Evolutionary conservation across 2,113 vertebrate species (phyloP).

Genomic region (Chroicocephalus ridibundus): DNA sequence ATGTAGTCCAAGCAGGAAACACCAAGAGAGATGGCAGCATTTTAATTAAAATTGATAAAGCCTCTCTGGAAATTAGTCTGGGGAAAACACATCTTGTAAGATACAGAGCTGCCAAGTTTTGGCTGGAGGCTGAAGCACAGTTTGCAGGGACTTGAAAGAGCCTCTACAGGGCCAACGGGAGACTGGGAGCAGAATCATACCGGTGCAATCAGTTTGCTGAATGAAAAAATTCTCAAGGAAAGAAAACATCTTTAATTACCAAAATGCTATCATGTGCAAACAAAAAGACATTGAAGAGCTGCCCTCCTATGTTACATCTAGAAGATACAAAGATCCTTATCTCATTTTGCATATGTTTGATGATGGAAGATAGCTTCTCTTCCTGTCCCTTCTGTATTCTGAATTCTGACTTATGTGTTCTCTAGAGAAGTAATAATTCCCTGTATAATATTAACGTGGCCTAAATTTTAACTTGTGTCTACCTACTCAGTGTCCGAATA

Average conservation of each 20-base stretch:
- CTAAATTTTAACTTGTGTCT: neutral
- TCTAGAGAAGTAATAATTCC: neutral
- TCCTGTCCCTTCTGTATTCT: neutral
- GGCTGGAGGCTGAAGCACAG: constrained; percentile 29
- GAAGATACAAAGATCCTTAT: constrained; percentile 14
- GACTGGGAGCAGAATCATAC: constrained; percentile 2
- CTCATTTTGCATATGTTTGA: constrained; percentile 1
- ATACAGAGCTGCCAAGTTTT: constrained; percentile 51
- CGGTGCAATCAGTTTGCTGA: constrained; percentile 18
- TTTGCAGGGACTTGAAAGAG: constrained; percentile 36
- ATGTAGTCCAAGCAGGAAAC: constrained; percentile 20
- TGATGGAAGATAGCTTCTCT: neutral
- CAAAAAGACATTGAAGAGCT: neutral
- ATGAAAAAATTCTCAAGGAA: constrained; percentile 43
- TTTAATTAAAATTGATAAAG: constrained; percentile 77
- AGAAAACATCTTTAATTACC: constrained; percentile 46
- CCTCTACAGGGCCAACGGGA: neutral
- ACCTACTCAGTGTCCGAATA: neutral
- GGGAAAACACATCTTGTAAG: constrained; percentile 48
- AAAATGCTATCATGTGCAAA: constrained; percentile 15
- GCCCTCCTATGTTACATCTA: neutral
- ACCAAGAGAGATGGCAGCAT: constrained; percentile 46
- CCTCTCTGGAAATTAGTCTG: constrained; percentile 59
- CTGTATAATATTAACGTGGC: neutral
- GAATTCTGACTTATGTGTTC: neutral